Evolutionary conservation across 2,797 vertebrate species (phyloP).

Genomic region (Liasis olivaceus): DNA sequence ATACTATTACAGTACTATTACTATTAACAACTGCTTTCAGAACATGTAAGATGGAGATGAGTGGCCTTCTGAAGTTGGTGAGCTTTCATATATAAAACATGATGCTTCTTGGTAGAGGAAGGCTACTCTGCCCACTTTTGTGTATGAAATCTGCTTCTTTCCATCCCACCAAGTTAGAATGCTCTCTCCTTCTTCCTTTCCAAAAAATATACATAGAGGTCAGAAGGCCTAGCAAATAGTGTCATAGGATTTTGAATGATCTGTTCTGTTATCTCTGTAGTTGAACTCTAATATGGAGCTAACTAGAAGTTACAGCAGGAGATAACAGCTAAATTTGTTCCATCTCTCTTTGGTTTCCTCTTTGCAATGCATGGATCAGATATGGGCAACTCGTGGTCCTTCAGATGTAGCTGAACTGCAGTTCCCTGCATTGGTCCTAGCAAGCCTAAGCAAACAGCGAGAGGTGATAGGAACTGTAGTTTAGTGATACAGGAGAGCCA

Average conservation of each 20-base stretch:
- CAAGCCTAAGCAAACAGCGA: not conserved
- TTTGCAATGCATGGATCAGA: not conserved
- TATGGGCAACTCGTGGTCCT: not conserved
- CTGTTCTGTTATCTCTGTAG: not conserved
- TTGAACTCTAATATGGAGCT: not conserved
- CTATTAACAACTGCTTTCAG: not conserved
- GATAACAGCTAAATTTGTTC: not conserved
- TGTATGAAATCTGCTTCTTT: not conserved
- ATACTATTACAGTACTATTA: not conserved
- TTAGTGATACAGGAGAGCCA: not conserved
- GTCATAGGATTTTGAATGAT: not conserved
- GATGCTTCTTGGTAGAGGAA: not conserved
- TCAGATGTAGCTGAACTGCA: not conserved
- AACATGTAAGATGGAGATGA: not conserved
- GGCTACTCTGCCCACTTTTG: not conserved
- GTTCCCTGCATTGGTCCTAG: not conserved
- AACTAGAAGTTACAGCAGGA: not conserved
- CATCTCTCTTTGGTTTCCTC: not conserved
- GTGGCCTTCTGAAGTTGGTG: not conserved
- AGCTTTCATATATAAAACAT: not conserved
- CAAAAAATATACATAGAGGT: not conserved
- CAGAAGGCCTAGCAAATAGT: not conserved
- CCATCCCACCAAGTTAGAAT: not conserved
- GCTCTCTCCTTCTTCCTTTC: not conserved
- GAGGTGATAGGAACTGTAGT: not conserved